Conservation (phyloP, 2,888 invertebrate species). For the Rhimphoctona megacephalus region DNA sequence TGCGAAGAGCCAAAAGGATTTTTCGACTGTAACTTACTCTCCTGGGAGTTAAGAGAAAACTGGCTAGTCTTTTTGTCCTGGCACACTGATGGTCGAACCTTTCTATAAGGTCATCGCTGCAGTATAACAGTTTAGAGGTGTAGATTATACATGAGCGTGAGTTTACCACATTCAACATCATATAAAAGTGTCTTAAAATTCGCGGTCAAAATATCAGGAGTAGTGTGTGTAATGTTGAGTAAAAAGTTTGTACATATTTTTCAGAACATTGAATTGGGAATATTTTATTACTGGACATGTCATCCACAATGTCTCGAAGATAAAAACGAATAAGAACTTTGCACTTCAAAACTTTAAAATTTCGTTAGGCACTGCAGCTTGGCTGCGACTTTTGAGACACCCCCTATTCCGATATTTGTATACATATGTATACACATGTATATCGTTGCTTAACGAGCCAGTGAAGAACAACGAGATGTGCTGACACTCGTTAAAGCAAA, state of each 20-base stretch:
- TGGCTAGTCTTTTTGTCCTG: constrained; percentile 31
- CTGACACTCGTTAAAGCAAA: constrained; percentile 41
- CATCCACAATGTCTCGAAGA: background rate
- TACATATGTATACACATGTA: background rate
- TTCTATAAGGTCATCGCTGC: background rate
- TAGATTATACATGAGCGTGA: background rate
- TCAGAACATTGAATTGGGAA: background rate
- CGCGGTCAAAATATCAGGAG: background rate
- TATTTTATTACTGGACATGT: background rate
- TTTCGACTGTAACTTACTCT: constrained; percentile 44
- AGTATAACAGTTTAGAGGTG: constrained; percentile 8
- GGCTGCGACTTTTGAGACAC: background rate
- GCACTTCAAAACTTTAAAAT: background rate
- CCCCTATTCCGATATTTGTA: background rate
- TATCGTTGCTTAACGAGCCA: constrained; percentile 52
- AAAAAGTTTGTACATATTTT: too few relatives aligned
- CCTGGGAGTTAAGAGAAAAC: constrained; percentile 38
- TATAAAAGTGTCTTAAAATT: background rate
- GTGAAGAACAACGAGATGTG: constrained; percentile 50
- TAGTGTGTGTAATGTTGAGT: background rate
- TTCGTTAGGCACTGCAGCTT: background rate
- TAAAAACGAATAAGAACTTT: background rate
- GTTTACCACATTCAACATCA: background rate
- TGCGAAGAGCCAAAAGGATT: constrained; percentile 45
- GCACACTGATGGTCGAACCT: constrained; percentile 23